Conservation (phyloP, 2,113 vertebrate species). For the Aythya baeri region DNA sequence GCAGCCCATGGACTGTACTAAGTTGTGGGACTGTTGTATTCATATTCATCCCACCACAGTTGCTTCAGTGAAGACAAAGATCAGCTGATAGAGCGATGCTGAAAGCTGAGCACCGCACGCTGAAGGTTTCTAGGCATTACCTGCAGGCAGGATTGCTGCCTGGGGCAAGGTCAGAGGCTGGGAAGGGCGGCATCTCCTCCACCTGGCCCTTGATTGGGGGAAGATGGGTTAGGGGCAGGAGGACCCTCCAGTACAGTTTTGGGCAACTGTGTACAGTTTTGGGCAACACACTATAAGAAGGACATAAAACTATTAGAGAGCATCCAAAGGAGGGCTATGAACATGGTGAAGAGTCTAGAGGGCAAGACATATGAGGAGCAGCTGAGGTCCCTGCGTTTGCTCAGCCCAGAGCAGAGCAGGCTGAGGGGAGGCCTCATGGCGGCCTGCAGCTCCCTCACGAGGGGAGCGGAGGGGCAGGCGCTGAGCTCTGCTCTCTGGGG, state of each 20-base stretch:
- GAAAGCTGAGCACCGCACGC: background rate
- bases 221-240: background rate
- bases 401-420: too few species aligned
- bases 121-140: background rate
- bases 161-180: background rate
- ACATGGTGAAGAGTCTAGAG: too few species aligned
- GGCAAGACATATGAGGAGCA: too few species aligned
- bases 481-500: too few species aligned
- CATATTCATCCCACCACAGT: background rate
- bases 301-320: too few species aligned
- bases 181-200: background rate
- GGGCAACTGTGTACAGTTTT: too few species aligned
- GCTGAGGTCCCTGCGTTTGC: too few species aligned
- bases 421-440: too few species aligned
- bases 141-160: background rate
- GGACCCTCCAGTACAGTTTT: background rate
- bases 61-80: constrained; percentile 9
- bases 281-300: too few species aligned
- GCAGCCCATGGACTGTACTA: constrained; percentile 14
- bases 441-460: too few species aligned
- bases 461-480: too few species aligned
- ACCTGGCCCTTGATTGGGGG: background rate
- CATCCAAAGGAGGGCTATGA: too few species aligned
- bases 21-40: background rate
- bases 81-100: background rate